These are phyloP conservation scores for Balaenoptera acutorostrata DNA, from an alignment of 2,113 vertebrate species.

Conservation along the genomic window DNA sequence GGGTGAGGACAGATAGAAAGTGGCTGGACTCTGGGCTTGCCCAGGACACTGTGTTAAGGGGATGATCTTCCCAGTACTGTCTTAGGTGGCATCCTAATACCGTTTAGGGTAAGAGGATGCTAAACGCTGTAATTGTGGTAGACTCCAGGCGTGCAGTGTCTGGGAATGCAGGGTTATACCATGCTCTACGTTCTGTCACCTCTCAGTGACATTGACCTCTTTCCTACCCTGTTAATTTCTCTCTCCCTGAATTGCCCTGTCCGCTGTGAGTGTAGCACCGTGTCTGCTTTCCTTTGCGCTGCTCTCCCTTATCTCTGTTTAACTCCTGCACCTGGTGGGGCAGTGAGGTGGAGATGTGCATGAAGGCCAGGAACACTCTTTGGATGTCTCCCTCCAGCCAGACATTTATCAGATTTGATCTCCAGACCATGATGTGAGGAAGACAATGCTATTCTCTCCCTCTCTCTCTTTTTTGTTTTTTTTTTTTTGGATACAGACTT, in stretches of 20 bases:
- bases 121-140: background rate
- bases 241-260: background rate
- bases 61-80: background rate
- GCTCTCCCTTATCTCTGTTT: background rate
- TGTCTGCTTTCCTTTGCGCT: background rate
- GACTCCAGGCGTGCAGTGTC: background rate
- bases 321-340: background rate
- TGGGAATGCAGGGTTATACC: background rate
- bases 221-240: background rate
- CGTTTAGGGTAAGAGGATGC: background rate
- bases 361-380: background rate
- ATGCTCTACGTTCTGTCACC: background rate
- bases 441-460: background rate
- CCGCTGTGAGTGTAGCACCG: background rate
- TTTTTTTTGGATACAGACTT: background rate
- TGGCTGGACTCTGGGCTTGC: background rate
- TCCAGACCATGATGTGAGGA: background rate
- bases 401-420: background rate
- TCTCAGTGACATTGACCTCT: slow-evolving; percentile 22
- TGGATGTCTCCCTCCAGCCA: background rate
- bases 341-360: background rate
- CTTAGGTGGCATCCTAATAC: background rate
- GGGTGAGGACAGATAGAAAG: background rate
- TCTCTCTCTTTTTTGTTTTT: background rate
- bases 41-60: background rate